Conservation (phyloP, 1,140 invertebrate species). For the Fopius arisanus region DNA sequence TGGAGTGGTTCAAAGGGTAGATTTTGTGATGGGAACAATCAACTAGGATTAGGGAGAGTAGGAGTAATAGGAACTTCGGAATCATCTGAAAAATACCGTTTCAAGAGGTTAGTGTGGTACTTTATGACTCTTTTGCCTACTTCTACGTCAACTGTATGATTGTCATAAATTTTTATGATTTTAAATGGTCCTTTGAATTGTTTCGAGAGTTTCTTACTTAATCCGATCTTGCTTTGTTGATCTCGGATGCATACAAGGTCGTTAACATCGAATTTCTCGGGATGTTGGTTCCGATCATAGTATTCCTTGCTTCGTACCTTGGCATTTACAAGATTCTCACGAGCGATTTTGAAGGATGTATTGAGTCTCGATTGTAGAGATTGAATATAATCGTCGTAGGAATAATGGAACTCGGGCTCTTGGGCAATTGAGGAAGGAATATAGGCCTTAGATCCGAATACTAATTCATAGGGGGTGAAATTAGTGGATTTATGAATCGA, state of each 20-base stretch:
- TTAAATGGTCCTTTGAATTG: constrained; percentile 43
- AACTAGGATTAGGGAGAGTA: background rate
- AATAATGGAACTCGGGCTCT: no score
- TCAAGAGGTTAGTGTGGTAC: constrained; percentile 38
- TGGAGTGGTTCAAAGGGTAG: background rate
- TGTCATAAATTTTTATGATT: constrained; percentile 46
- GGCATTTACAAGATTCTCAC: constrained; percentile 37
- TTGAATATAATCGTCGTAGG: constrained; percentile 43
- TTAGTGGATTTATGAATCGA: constrained; percentile 53
- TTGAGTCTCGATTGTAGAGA: constrained; percentile 48
- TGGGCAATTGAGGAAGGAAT: no score
- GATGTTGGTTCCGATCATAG: constrained; percentile 49
- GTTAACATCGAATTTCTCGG: constrained; percentile 33
- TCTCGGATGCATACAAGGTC: constrained; percentile 32
- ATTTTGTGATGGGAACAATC: background rate
- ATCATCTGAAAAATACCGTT: constrained; percentile 33
- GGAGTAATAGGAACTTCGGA: background rate
- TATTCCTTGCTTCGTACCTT: constrained; percentile 25
- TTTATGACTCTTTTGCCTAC: constrained; percentile 22
- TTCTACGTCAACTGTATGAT: constrained; percentile 37
- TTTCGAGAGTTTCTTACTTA: no score
- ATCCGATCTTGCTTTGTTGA: background rate
- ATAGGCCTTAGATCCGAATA: no score
- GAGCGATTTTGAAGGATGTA: constrained; percentile 43
- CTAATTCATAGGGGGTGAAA: constrained; percentile 47